Evolutionary conservation across 1,140 invertebrate species (phyloP).

Genomic region (Notospermus geniculatus): DNA sequence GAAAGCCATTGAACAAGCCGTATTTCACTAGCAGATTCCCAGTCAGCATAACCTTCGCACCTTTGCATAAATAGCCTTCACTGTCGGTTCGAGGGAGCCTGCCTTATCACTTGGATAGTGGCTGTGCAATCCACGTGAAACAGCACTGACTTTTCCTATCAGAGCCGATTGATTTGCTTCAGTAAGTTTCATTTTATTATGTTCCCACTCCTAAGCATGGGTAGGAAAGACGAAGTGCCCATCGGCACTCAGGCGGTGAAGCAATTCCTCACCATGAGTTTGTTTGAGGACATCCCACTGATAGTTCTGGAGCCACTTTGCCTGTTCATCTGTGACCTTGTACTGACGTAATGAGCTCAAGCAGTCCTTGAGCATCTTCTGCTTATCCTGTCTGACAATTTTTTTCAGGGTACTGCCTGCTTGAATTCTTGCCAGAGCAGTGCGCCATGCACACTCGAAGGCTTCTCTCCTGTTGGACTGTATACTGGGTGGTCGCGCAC

Average conservation of each 20-base stretch:
- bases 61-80: background rate
- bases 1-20: conserved; percentile 1
- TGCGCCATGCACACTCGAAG: conserved; percentile 20
- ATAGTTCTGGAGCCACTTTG: conserved; percentile 2
- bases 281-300: background rate
- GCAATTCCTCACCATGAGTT: conserved; percentile 1
- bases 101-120: background rate
- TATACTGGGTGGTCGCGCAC: conserved; percentile 26
- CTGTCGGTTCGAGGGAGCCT: background rate
- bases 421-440: conserved; percentile 24
- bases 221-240: conserved; percentile 2
- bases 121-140: background rate
- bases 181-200: background rate
- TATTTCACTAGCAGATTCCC: background rate
- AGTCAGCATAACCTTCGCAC: background rate
- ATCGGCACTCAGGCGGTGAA: background rate
- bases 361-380: conserved; percentile 17
- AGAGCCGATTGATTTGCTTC: background rate
- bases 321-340: background rate
- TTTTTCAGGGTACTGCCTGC: conserved; percentile 19
- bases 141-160: background rate
- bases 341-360: conserved; percentile 9
- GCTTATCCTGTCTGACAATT: conserved; percentile 15
- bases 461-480: conserved; percentile 4
- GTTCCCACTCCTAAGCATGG: background rate